Conservation (phyloP, 2,888 invertebrate genomes). For the Cistogaster globosa region DNA sequence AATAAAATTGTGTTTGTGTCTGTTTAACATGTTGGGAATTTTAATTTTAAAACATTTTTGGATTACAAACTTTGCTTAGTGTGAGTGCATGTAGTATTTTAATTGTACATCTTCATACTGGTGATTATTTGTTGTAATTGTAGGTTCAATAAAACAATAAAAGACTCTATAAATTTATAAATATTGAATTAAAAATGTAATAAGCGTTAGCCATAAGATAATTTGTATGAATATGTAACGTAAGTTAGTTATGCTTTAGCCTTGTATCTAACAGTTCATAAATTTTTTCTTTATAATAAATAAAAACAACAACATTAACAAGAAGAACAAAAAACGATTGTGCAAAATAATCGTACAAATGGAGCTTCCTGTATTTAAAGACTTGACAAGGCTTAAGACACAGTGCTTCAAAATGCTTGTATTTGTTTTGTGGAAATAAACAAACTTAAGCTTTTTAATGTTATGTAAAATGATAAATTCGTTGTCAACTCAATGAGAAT, state of each 20-base stretch:
- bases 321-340: slow-evolving; percentile 3
- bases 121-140: slow-evolving; percentile 25
- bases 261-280: slow-evolving; percentile 50
- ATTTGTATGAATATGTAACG: slow-evolving; percentile 38
- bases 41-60: slow-evolving; percentile 3
- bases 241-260: slow-evolving; percentile 22
- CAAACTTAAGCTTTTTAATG: too few species aligned
- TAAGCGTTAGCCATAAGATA: slow-evolving; percentile 16
- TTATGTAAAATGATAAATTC: too few species aligned
- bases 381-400: neutral
- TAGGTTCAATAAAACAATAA: slow-evolving; percentile 15
- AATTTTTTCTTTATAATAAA: neutral
- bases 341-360: slow-evolving; percentile 9
- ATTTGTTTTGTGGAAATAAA: too few species aligned
- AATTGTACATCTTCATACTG: slow-evolving; percentile 1
- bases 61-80: slow-evolving; percentile 5
- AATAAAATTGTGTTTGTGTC: neutral
- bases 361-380: slow-evolving; percentile 55
- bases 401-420: neutral
- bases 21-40: slow-evolving; percentile 30
- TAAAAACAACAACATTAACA: neutral
- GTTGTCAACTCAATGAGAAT: too few species aligned
- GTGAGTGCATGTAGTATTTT: neutral
- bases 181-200: slow-evolving; percentile 14
- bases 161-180: neutral